A percentile compares a stretch with the other conserved stretches of the same genome.
phyloP scores from a whole-genome alignment of 1,140 invertebrate species.

The Cherax quadricarinatus region DNA sequence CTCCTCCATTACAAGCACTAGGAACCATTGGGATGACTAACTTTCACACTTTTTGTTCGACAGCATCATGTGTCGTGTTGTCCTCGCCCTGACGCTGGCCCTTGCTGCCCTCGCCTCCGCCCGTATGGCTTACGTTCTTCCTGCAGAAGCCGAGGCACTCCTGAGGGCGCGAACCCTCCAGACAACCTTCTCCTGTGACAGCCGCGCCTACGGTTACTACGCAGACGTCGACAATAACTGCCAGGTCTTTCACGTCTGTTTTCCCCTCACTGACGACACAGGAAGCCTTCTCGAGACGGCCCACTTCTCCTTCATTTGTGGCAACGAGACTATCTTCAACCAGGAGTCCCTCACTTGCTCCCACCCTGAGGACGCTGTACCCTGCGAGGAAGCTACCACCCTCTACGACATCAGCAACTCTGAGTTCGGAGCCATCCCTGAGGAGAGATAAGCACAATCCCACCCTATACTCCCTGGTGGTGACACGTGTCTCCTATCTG shows the following conservation, averaged over 20 bases:
- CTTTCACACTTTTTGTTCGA: too few species aligned
- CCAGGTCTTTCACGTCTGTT: constrained; percentile 25
- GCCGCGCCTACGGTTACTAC: constrained; percentile 19
- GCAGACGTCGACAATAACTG: constrained; percentile 14
- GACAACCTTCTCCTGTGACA: constrained; percentile 6
- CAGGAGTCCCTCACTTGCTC: constrained; percentile 32
- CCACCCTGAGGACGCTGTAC: constrained; percentile 2
- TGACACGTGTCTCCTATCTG: too few species aligned
- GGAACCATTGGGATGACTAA: too few species aligned
- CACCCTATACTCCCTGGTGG: too few species aligned
- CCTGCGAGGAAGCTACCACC: not conserved
- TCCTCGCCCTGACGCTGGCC: not conserved
- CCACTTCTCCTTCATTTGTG: constrained; percentile 28
- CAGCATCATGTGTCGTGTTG: not conserved
- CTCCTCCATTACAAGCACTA: too few species aligned
- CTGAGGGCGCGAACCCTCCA: not conserved
- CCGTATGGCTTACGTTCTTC: constrained; percentile 34
- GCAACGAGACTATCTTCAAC: constrained; percentile 19
- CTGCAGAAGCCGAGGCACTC: not conserved
- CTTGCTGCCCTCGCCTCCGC: constrained; percentile 5
- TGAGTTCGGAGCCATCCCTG: constrained; percentile 17
- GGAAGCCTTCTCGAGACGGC: not conserved
- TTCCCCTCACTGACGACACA: constrained; percentile 8
- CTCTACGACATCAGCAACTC: constrained; percentile 20
- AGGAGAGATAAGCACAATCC: not conserved